Evolutionary conservation across 2,888 invertebrate genomes (phyloP).

Genomic region (Nemapogon koenigi): DNA sequence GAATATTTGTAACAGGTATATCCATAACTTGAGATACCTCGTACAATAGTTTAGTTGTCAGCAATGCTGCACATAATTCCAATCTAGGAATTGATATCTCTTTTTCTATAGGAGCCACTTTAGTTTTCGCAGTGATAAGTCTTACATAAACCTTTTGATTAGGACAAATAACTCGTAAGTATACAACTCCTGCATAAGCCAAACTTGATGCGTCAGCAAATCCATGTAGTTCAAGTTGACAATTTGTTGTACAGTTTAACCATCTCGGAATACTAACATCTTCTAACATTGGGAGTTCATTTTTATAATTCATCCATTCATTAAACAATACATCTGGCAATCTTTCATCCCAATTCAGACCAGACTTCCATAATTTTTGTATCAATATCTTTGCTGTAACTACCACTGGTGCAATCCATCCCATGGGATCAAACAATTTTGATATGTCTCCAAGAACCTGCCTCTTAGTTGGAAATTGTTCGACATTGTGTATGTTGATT

Average conservation of each 20-base stretch:
- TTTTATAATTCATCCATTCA: conserved; percentile 14
- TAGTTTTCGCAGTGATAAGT: conserved; percentile 17
- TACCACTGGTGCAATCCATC: conserved; percentile 20
- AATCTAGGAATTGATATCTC: conserved; percentile 17
- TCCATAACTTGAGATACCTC: conserved; percentile 12
- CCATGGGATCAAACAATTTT: conserved; percentile 20
- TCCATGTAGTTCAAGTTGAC: conserved; percentile 15
- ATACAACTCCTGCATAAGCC: conserved; percentile 18
- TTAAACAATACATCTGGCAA: conserved; percentile 9
- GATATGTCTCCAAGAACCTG: conserved; percentile 19
- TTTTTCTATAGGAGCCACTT: conserved; percentile 17
- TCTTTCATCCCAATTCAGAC: conserved; percentile 17
- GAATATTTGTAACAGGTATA: conserved; percentile 9
- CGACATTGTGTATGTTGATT: conserved; percentile 12
- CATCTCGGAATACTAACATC: conserved; percentile 16
- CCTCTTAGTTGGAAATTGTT: conserved; percentile 17
- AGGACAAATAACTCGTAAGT: conserved; percentile 10
- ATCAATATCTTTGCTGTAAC: conserved; percentile 17
- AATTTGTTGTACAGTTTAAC: conserved; percentile 3
- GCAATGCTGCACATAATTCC: conserved; percentile 17
- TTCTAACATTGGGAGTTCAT: conserved; percentile 10
- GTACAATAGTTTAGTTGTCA: conserved; percentile 1
- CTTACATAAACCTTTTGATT: conserved; percentile 3
- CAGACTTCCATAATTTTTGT: conserved; percentile 17
- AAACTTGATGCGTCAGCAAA: conserved; percentile 18